Evolutionary conservation across 2,113 vertebrate species (phyloP).

Genomic region (Lophura nycthemera): DNA sequence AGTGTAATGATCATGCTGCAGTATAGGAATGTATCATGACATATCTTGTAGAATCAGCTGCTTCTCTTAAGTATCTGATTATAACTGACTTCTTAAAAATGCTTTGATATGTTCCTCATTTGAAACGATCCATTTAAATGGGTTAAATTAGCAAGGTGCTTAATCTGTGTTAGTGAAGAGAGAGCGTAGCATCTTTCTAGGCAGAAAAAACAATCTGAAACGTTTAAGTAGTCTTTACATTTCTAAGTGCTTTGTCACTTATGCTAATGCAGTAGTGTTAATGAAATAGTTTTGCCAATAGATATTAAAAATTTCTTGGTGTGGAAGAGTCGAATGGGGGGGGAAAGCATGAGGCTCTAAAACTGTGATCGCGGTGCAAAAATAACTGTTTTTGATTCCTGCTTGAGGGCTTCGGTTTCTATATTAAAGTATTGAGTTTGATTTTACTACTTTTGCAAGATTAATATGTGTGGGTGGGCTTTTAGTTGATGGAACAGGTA

Average conservation of each 20-base stretch:
- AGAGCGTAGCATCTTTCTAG: not conserved
- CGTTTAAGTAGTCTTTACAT: not conserved
- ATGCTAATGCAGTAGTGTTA: not conserved
- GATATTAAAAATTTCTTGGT: not conserved
- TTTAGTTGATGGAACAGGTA: slow-evolving; percentile 36
- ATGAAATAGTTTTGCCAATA: not conserved
- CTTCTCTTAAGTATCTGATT: not conserved
- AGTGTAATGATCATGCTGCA: not conserved
- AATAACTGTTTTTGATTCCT: not conserved
- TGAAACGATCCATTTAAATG: not conserved
- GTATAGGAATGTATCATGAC: not conserved
- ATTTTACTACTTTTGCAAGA: not conserved
- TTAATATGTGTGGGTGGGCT: not conserved
- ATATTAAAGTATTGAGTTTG: not conserved
- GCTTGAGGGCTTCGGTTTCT: slow-evolving; percentile 16
- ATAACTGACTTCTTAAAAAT: not conserved
- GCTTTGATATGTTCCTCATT: not conserved
- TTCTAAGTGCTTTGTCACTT: not conserved
- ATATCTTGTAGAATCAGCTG: not conserved
- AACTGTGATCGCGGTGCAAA: not conserved
- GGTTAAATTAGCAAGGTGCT: not conserved
- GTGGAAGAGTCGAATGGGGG: not conserved
- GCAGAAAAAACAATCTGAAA: not conserved
- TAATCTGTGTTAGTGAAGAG: not conserved
- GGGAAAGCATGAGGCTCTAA: not conserved